A percentile compares a stretch with the other conserved stretches of the same genome.
phyloP scores from a whole-genome alignment of 2,113 vertebrate genomes.

The Opisthocomus hoazin region DNA sequence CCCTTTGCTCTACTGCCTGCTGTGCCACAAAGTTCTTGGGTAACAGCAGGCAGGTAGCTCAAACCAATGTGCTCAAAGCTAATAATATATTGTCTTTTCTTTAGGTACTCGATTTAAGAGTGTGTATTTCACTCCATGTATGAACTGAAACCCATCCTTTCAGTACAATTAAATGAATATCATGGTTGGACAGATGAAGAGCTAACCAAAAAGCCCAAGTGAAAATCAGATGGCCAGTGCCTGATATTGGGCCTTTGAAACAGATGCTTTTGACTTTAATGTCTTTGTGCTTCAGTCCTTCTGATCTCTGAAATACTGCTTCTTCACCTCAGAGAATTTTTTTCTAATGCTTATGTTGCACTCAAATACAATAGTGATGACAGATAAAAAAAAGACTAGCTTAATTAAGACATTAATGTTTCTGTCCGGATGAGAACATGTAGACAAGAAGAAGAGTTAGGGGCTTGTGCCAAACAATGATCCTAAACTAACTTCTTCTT shows the following conservation, averaged over 20 bases:
- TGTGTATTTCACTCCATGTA: not conserved
- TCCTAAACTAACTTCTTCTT: not conserved
- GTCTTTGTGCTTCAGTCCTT: not conserved
- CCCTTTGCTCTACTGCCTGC: not conserved
- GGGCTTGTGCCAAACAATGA: not conserved
- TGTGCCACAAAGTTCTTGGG: not conserved
- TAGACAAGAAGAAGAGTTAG: not conserved
- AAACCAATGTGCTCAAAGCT: not conserved
- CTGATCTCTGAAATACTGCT: not conserved
- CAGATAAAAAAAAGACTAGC: not conserved
- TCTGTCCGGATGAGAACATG: not conserved
- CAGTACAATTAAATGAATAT: not conserved
- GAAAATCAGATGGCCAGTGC: not conserved
- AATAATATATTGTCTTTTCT: not conserved
- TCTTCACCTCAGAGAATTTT: not conserved
- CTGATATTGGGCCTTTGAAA: not conserved
- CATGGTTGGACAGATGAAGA: not conserved
- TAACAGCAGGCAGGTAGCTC: not conserved
- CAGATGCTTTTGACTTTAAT: not conserved
- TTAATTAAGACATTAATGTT: not conserved
- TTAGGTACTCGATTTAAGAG: not conserved
- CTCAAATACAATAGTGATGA: not conserved
- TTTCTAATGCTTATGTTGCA: not conserved
- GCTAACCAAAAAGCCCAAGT: not conserved
- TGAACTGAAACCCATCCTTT: not conserved